A percentile compares a stretch with the other conserved stretches of the same genome.
Conservation (phyloP, 2,888 invertebrate species). For the Cyclophora punctaria region DNA sequence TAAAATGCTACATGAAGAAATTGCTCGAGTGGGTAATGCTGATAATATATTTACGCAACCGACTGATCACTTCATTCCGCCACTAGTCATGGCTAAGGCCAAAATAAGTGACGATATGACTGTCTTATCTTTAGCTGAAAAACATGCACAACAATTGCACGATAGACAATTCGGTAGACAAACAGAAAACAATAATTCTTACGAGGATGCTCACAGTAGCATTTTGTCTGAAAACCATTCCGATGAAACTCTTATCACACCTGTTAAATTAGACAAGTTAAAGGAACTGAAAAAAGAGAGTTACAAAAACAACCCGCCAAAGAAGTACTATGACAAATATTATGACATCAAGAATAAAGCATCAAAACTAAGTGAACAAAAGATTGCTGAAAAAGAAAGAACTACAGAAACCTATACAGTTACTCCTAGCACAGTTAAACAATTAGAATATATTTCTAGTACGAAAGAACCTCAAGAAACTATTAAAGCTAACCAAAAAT, state of each 20-base stretch:
- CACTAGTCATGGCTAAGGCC: constrained; percentile 69
- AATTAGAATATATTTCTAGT: constrained; percentile 17
- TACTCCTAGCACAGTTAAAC: constrained; percentile 3
- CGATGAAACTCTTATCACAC: constrained; percentile 22
- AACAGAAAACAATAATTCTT: constrained; percentile 18
- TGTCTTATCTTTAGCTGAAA: constrained; percentile 63
- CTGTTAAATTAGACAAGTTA: constrained; percentile 18
- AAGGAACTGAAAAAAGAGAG: constrained; percentile 39
- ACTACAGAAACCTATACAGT: constrained; percentile 20
- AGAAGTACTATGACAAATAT: constrained; percentile 54
- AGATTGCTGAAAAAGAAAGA: constrained; percentile 25
- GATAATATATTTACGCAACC: constrained; percentile 68
- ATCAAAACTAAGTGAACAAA: constrained; percentile 26
- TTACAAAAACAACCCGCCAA: constrained; percentile 39
- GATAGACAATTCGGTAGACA: constrained; percentile 40
- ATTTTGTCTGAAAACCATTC: constrained; percentile 23
- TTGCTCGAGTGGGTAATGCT: constrained; percentile 57
- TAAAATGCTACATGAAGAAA: constrained; percentile 60
- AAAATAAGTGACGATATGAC: constrained; percentile 69
- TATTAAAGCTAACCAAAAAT: background rate
- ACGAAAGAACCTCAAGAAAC: constrained; percentile 9
- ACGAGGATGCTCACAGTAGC: constrained; percentile 7
- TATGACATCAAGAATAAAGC: constrained; percentile 39
- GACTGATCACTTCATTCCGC: constrained; percentile 69
- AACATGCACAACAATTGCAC: constrained; percentile 62